A percentile compares a stretch with the other conserved stretches of the same genome.
These are phyloP conservation scores for Oreocharis arfaki DNA, from an alignment of 2,113 vertebrate species.

Conservation along the genomic window DNA sequence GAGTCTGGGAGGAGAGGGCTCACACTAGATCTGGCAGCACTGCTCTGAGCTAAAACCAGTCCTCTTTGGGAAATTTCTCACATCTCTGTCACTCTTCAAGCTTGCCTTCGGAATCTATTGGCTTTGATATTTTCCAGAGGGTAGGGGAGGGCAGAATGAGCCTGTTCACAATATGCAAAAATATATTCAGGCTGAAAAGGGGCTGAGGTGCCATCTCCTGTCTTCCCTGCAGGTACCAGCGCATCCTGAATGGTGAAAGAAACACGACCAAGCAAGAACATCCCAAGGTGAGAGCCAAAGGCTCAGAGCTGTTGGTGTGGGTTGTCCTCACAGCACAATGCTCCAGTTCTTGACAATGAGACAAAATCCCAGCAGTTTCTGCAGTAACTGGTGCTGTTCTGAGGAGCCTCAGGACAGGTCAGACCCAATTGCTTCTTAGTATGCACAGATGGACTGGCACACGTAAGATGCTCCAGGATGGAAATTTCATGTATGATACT, in stretches of 20 bases:
- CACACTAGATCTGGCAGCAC: too few relatives aligned
- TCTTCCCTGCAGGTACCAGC: conserved; percentile 77
- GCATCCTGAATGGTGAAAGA: conserved; percentile 57
- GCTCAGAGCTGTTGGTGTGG: not conserved
- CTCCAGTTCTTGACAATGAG: not conserved
- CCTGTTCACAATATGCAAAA: not conserved
- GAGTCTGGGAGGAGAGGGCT: not conserved
- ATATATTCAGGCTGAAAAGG: not conserved
- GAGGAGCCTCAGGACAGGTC: not conserved
- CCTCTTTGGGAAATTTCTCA: not conserved
- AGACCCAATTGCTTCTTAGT: not conserved
- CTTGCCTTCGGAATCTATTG: not conserved
- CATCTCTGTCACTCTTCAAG: not conserved
- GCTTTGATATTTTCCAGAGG: not conserved
- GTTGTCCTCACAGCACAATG: not conserved
- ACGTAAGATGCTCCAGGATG: not conserved
- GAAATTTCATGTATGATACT: not conserved
- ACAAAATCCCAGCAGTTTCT: not conserved
- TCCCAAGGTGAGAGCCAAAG: conserved; percentile 65
- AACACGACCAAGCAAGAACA: conserved; percentile 20
- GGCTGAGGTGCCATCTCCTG: not conserved
- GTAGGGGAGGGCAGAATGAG: not conserved
- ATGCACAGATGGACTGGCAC: not conserved
- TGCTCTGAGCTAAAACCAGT: not conserved
- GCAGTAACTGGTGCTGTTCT: not conserved